Evolutionary conservation across 2,888 invertebrate genomes (phyloP).

Genomic region (Drosophila recens): DNA sequence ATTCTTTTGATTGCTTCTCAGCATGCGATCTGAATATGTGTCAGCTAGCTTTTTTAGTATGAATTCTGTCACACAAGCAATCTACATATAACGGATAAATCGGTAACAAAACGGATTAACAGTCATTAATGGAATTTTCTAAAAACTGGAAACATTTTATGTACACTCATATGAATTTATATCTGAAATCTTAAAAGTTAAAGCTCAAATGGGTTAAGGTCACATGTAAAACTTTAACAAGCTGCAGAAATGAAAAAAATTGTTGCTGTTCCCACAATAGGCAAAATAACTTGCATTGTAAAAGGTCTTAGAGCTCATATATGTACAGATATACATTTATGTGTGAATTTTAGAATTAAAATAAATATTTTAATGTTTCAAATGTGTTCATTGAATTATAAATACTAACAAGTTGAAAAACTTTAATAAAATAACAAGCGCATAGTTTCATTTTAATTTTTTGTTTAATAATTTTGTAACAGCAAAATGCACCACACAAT

Average conservation of each 20-base stretch:
- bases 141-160: no score
- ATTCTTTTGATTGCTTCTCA: slow-evolving; percentile 50
- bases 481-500: neutral
- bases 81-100: neutral
- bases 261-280: neutral
- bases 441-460: slow-evolving; percentile 54
- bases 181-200: neutral
- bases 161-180: neutral
- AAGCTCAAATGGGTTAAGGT: neutral
- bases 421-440: slow-evolving; percentile 56
- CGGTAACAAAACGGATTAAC: neutral
- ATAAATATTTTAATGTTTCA: neutral
- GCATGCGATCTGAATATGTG: slow-evolving; percentile 64
- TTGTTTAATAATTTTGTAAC: neutral
- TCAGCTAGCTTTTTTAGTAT: slow-evolving; percentile 66
- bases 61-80: slow-evolving; percentile 34
- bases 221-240: neutral
- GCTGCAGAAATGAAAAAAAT: neutral
- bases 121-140: no score
- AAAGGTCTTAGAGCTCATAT: neutral
- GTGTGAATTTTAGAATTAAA: neutral
- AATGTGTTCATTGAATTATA: neutral
- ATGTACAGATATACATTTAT: neutral
- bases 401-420: slow-evolving; percentile 62
- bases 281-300: neutral